These are phyloP conservation scores for Emydocephalus ijimae DNA, from an alignment of 2,113 vertebrate genomes.

Conservation along the genomic window DNA sequence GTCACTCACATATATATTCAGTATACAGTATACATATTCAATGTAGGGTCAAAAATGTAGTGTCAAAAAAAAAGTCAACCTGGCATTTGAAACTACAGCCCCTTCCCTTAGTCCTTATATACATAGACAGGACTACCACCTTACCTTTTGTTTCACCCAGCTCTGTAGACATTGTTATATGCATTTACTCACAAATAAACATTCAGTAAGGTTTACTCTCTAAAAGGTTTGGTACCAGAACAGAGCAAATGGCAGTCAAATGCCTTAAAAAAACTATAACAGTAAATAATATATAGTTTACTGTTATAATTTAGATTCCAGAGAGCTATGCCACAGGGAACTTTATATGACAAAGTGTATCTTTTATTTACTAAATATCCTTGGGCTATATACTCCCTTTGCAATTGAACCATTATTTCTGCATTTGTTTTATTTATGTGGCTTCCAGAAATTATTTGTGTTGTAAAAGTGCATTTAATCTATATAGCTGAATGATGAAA, in stretches of 20 bases:
- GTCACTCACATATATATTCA: not conserved
- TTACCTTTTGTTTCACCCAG: not conserved
- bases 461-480: not conserved
- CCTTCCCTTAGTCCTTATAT: not conserved
- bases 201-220: not conserved
- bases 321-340: not conserved
- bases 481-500: not conserved
- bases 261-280: not conserved
- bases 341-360: not conserved
- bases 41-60: no score
- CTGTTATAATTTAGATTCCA: not conserved
- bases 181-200: not conserved
- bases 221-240: not conserved
- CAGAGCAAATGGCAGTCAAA: not conserved
- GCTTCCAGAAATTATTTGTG: not conserved
- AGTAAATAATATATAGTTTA: not conserved
- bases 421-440: not conserved
- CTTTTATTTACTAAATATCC: conserved; percentile 6
- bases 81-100: not conserved
- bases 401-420: not conserved
- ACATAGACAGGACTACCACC: not conserved
- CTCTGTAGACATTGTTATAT: not conserved
- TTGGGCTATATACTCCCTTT: not conserved
- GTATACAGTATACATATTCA: not conserved
- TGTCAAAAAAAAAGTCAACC: not conserved